These are phyloP conservation scores for Seira ritae DNA, from an alignment of 2,888 invertebrate species.

Conservation along the genomic window DNA sequence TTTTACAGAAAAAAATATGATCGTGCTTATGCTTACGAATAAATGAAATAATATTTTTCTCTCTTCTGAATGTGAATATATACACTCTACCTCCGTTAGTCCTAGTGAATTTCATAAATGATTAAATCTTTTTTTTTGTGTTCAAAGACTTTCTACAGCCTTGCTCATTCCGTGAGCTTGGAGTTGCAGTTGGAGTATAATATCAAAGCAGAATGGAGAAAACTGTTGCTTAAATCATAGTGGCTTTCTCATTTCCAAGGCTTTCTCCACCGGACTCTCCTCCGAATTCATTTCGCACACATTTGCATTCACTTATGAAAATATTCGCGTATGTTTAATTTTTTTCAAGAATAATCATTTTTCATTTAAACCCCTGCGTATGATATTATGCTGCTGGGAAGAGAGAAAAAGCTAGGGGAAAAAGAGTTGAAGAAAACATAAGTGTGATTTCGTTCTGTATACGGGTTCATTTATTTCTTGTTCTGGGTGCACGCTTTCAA, in stretches of 20 bases:
- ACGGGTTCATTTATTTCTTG: slow-evolving; percentile 14
- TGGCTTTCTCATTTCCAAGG: background rate
- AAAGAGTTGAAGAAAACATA: too few relatives aligned
- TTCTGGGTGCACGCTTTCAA: slow-evolving; percentile 40
- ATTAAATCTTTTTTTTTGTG: slow-evolving; percentile 12
- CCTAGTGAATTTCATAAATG: background rate
- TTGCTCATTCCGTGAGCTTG: too few relatives aligned
- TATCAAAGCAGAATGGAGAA: background rate
- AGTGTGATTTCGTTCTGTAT: background rate
- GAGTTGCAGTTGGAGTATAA: too few relatives aligned
- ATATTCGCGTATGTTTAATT: background rate
- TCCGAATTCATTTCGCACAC: background rate
- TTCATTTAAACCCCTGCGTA: background rate
- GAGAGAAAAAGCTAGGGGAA: too few relatives aligned
- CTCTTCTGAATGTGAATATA: slow-evolving; percentile 8
- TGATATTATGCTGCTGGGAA: background rate
- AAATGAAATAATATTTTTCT: background rate
- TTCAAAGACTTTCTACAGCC: too few relatives aligned
- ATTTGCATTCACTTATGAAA: background rate
- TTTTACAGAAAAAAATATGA: background rate
- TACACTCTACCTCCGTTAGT: background rate
- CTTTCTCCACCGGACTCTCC: background rate
- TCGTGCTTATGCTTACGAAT: background rate
- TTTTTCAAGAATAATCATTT: slow-evolving; percentile 5
- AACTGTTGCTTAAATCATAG: background rate